Conservation (phyloP, 1,140 invertebrate species). For the Holotrichia oblita region DNA sequence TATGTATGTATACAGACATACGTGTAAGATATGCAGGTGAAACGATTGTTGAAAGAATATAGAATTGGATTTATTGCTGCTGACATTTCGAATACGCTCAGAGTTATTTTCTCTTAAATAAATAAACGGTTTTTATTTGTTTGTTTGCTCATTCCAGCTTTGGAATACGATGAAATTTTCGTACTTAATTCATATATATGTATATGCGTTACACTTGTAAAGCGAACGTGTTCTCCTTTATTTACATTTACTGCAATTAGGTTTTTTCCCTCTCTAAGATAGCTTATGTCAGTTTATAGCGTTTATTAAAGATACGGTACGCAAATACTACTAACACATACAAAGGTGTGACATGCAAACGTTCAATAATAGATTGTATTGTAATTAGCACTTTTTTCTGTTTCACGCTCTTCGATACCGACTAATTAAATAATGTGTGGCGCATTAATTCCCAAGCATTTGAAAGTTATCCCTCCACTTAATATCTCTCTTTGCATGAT, state of each 20-base stretch:
- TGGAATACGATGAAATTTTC: not conserved
- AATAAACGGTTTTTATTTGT: constrained; percentile 23
- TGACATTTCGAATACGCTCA: constrained; percentile 18
- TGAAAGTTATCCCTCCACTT: not conserved
- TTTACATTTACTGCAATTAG: constrained; percentile 4
- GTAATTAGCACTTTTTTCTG: not conserved
- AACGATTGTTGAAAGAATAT: not conserved
- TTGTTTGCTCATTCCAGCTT: not conserved
- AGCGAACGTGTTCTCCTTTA: not conserved
- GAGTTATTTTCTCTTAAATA: constrained; percentile 32
- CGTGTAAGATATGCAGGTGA: not conserved
- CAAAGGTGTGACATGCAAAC: not conserved
- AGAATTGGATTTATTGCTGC: not conserved
- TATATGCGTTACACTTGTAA: not conserved
- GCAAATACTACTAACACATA: not conserved
- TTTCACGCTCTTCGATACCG: not conserved
- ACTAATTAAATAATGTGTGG: not conserved
- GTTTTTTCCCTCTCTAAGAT: not conserved
- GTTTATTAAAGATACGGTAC: not conserved
- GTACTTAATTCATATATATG: not conserved
- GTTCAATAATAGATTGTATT: not conserved
- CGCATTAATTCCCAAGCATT: not conserved
- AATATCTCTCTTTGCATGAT: too few relatives aligned
- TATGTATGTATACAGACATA: not conserved
- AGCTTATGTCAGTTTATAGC: not conserved